Evolutionary conservation across 1,140 invertebrate genomes (phyloP).

Genomic region (Eufriesea mexicana): DNA sequence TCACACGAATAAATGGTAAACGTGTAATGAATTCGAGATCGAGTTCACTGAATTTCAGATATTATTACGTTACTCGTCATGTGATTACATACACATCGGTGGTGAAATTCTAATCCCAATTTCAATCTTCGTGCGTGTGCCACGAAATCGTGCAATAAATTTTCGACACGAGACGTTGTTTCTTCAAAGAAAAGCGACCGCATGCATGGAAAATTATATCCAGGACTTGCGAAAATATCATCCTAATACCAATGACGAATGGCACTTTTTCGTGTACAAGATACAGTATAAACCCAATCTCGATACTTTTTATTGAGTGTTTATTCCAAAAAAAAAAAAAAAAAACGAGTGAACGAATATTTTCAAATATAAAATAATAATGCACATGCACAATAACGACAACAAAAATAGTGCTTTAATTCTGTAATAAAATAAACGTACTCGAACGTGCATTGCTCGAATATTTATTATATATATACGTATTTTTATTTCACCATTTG

Average conservation of each 20-base stretch:
- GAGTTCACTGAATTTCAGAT: constrained; percentile 21
- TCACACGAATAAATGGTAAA: neutral
- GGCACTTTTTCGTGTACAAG: neutral
- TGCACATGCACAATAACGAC: neutral
- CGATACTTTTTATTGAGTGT: neutral
- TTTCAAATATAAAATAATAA: neutral
- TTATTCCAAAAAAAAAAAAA: too few relatives aligned
- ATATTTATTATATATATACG: neutral
- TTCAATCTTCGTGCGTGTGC: constrained; percentile 21
- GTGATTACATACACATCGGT: constrained; percentile 18
- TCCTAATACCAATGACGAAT: neutral
- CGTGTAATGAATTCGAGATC: constrained; percentile 6
- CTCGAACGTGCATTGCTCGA: neutral
- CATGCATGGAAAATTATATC: neutral
- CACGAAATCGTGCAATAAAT: constrained; percentile 27
- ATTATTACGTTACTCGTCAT: constrained; percentile 6
- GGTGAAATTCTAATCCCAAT: constrained; percentile 36
- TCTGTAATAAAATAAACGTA: neutral
- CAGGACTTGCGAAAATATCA: neutral
- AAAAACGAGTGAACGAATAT: neutral
- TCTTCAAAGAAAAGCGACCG: neutral
- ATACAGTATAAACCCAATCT: neutral
- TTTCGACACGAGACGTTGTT: neutral
- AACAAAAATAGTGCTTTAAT: neutral
- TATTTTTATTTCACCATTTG: neutral